Percentiles rank a stretch among this genome's conserved stretches.
Conservation (phyloP, 92 coral and sea anemone species). For the Phenganax stokvisi region DNA sequence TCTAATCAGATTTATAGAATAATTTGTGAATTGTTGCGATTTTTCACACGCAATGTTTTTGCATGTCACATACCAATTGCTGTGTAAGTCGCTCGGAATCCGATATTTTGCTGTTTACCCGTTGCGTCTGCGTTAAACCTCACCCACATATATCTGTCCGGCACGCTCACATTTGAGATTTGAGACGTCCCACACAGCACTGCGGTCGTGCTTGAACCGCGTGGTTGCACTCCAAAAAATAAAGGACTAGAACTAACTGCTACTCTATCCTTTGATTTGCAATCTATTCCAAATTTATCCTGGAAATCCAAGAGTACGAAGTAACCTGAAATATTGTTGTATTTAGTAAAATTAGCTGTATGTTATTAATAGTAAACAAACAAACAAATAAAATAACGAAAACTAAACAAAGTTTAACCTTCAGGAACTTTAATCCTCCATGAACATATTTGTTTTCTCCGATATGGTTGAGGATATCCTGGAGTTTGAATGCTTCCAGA, state of each 20-base stretch:
- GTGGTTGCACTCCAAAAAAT: not conserved
- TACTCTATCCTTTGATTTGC: slow-evolving; percentile 55
- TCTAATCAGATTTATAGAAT: slow-evolving; percentile 40
- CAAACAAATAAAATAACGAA: no score
- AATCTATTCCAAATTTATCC: slow-evolving; percentile 54
- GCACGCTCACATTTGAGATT: slow-evolving; percentile 70
- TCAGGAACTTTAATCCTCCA: slow-evolving; percentile 59
- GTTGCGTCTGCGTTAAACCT: slow-evolving; percentile 60
- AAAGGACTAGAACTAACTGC: slow-evolving; percentile 59
- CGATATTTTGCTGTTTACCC: slow-evolving; percentile 43
- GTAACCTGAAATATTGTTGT: slow-evolving; percentile 41
- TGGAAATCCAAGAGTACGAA: slow-evolving; percentile 62
- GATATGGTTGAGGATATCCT: slow-evolving; percentile 62
- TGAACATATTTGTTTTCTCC: slow-evolving; percentile 61
- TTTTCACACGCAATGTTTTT: not conserved
- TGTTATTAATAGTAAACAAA: no score
- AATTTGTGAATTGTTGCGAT: no score
- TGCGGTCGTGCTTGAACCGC: slow-evolving; percentile 50
- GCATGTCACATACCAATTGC: slow-evolving; percentile 58
- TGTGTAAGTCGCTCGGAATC: slow-evolving; percentile 61
- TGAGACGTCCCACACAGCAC: slow-evolving; percentile 63
- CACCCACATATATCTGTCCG: slow-evolving; percentile 63
- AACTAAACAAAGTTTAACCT: not conserved
- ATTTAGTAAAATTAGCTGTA: no score
- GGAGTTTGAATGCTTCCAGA: slow-evolving; percentile 68